phyloP scores from a whole-genome alignment of 2,797 vertebrate genomes.

The Myioborus melanocephalus region DNA sequence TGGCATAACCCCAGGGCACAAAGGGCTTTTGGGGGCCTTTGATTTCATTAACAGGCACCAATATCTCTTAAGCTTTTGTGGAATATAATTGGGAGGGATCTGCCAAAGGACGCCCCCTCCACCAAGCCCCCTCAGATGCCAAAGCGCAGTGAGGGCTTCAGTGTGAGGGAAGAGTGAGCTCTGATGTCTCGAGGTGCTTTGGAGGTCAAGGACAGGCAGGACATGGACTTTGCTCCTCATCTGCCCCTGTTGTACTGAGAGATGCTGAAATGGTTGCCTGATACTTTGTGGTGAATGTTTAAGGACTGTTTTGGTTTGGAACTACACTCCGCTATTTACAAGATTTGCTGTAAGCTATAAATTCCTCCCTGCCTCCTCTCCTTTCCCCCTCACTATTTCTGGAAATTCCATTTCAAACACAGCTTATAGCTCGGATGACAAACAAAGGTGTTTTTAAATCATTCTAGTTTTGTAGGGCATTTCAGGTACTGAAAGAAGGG shows the following conservation, averaged over 20 bases:
- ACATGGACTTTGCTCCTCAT: not conserved
- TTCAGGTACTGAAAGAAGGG: not conserved
- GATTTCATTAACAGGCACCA: not conserved
- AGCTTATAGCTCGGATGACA: not conserved
- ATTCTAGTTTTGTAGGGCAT: not conserved
- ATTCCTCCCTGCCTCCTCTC: not conserved
- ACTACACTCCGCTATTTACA: not conserved
- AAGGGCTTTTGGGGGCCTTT: not conserved
- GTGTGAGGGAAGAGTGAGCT: not conserved
- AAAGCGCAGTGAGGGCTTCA: not conserved
- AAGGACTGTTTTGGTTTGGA: not conserved
- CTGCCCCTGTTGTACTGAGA: not conserved
- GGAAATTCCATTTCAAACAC: not conserved
- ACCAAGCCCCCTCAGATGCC: not conserved
- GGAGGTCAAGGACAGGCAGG: not conserved
- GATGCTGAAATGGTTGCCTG: not conserved
- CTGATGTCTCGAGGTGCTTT: fast-evolving
- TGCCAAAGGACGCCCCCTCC: not conserved
- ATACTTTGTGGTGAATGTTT: not conserved
- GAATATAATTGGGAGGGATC: not conserved
- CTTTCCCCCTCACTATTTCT: not conserved
- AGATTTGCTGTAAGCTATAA: not conserved
- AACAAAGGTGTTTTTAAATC: not conserved
- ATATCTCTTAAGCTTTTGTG: not conserved
- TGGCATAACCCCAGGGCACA: not conserved